Evolutionary conservation across 2,113 vertebrate species (phyloP).

Genomic region (Charadrius vociferus): DNA sequence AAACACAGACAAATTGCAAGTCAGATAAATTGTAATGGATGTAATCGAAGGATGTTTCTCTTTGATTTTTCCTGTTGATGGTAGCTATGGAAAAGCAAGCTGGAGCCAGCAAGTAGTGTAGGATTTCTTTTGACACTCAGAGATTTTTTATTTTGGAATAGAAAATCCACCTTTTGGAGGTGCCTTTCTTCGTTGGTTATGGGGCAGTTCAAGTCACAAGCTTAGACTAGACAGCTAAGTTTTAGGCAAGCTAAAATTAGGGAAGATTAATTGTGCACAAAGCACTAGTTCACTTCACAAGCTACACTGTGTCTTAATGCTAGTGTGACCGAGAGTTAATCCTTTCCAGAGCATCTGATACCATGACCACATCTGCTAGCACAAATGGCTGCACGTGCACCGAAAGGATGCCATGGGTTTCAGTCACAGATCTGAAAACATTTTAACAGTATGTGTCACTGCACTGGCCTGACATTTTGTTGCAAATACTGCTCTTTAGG

Average conservation of each 20-base stretch:
- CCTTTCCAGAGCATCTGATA: neutral
- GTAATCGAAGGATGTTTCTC: neutral
- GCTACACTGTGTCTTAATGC: neutral
- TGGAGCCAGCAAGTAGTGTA: neutral
- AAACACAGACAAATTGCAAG: neutral
- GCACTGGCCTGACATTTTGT: neutral
- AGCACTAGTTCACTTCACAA: neutral
- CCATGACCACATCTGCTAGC: neutral
- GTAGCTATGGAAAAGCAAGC: neutral
- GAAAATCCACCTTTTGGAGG: neutral
- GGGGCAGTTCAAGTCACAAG: neutral
- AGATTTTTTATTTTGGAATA: neutral
- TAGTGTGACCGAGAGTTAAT: neutral
- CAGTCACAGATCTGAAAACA: neutral
- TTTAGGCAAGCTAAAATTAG: neutral
- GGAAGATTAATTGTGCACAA: neutral
- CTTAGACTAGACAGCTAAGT: neutral
- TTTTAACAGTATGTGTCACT: neutral
- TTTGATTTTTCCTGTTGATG: neutral
- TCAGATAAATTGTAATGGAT: neutral
- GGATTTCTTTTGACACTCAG: neutral
- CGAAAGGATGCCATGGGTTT: neutral
- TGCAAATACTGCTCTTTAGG: slow-evolving; percentile 6
- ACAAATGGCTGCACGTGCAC: neutral
- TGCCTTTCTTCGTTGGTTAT: neutral